phyloP scores from a whole-genome alignment of 2,113 vertebrate species.

The Colistium nudipinnis region DNA sequence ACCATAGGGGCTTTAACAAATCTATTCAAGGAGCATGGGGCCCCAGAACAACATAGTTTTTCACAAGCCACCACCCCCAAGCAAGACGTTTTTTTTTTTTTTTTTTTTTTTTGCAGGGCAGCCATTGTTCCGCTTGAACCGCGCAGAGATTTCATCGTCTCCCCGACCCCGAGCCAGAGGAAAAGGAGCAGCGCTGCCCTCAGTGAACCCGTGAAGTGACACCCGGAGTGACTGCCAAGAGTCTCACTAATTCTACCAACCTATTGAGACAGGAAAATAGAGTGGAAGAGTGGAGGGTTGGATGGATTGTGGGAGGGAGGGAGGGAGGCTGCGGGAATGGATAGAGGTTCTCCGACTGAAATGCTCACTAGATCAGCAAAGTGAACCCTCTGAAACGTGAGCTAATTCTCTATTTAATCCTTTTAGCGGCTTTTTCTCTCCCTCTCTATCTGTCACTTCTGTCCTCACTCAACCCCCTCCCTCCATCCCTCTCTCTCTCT shows the following conservation, averaged over 20 bases:
- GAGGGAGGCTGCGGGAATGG: slow-evolving; percentile 44
- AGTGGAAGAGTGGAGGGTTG: slow-evolving; percentile 52
- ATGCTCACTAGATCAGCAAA: slow-evolving; percentile 79
- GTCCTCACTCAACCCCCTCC: slow-evolving; percentile 56
- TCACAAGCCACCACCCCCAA: slow-evolving; percentile 84
- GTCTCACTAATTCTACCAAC: slow-evolving; percentile 69
- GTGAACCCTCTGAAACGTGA: slow-evolving; percentile 78
- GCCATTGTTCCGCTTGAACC: slow-evolving; percentile 85
- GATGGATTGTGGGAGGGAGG: slow-evolving; percentile 45
- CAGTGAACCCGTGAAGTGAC: slow-evolving; percentile 82
- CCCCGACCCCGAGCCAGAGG: slow-evolving; percentile 72
- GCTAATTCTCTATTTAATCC: slow-evolving; percentile 82
- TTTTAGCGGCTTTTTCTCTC: slow-evolving; percentile 70
- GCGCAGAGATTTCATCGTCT: slow-evolving; percentile 82
- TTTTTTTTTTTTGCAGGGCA: slow-evolving; percentile 74
- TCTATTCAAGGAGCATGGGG: slow-evolving; percentile 89
- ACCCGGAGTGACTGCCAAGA: slow-evolving; percentile 78
- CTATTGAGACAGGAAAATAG: slow-evolving; percentile 72
- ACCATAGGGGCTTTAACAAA: slow-evolving; percentile 91
- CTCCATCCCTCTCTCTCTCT: slow-evolving; percentile 6
- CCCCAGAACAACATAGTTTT: slow-evolving; percentile 86
- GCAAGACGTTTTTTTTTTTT: slow-evolving; percentile 80
- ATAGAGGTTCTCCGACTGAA: slow-evolving; percentile 71
- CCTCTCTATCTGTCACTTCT: slow-evolving; percentile 55
- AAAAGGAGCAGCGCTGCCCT: slow-evolving; percentile 73